Base-by-base conservation (phyloP, 2,797 vertebrate genomes). In the Brachyalestes nurse region DNA sequence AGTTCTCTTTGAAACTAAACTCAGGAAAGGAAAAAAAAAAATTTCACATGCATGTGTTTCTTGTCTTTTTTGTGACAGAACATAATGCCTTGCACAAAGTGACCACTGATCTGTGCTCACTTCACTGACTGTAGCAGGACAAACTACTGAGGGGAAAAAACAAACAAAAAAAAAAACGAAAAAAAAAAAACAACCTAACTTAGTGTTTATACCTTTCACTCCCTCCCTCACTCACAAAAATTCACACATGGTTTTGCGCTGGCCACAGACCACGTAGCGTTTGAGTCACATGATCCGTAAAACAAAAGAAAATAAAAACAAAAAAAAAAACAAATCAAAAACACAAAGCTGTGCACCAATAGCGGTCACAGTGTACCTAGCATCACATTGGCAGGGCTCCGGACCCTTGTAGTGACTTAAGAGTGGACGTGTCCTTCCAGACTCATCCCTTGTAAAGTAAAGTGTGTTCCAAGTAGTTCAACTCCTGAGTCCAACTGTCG, bases 31-130 rank as follows among this genome's bases (percentile, higher is more conserved):
- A 57, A 82, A 91, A 84, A 89, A 67, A 53, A 21, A 61, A 70
- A 60, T n/a, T 47, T 16, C 16, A 90, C 92, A 93, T 93, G 92
- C 92, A 90, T 90, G 89, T 89, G 89, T 91, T 86, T 91, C 87
- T 70, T 91, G 86, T 91, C 87, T 70, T 19, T 5, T 51, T 23
- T 23, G 65, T 19, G 58, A 60, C 17, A 25, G 69, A 77, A 77
- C 71, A 2, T 70, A 75, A 81, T 47, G 75, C 40, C 71, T 75
- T 66, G 69, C 49, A 40, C 45, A 51, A 60, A 34, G 71, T 12
- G 53, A 25, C 28, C 47, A 34, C 21, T 34, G 21, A 79, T 69
- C 72, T 9, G 47, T 47, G n/a, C 19, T n/a, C 66, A 60, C 66
- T 21, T 76, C 66, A 83, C 61, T 80, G 69, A 61, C 72, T 64